These are phyloP conservation scores for Sebastes flavidus DNA, from an alignment of 2,797 vertebrate species.

Conservation along the genomic window DNA sequence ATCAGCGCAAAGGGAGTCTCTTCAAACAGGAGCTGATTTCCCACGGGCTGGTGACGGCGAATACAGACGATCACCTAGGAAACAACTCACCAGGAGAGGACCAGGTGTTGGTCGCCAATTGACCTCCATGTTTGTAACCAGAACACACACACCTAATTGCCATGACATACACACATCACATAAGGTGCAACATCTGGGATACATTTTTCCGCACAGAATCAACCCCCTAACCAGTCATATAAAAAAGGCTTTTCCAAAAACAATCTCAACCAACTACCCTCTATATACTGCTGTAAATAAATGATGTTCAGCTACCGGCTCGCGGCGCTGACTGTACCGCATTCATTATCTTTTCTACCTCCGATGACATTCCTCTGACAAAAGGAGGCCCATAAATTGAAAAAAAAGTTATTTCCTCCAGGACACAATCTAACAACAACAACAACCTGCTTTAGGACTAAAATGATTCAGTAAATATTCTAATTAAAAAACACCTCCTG, in stretches of 20 bases:
- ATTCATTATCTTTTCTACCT: conserved; percentile 14
- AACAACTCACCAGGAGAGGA: conserved; percentile 40
- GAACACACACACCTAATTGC: not conserved
- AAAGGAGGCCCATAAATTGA: not conserved
- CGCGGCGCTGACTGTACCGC: not conserved
- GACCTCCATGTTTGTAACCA: conserved; percentile 38
- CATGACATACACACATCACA: not conserved
- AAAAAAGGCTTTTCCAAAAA: conserved; percentile 20
- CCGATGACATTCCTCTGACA: conserved; percentile 11
- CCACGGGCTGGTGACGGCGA: conserved; percentile 38
- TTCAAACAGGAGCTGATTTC: conserved; percentile 69
- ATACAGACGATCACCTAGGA: conserved; percentile 54
- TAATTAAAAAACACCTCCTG: conserved; percentile 25
- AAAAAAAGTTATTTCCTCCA: conserved; percentile 27
- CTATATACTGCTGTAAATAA: conserved; percentile 32
- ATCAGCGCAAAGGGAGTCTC: conserved; percentile 53
- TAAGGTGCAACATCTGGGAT: not conserved
- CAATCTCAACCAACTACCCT: conserved; percentile 7
- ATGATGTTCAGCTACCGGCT: conserved; percentile 17
- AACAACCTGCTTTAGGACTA: conserved; percentile 2
- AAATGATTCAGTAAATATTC: conserved; percentile 35
- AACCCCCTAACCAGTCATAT: not conserved
- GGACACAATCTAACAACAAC: conserved; percentile 12
- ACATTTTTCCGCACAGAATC: not conserved
- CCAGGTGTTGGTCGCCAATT: conserved; percentile 28